phyloP scores from a whole-genome alignment of 2,888 invertebrate genomes.

The Sipunculus nudus region DNA sequence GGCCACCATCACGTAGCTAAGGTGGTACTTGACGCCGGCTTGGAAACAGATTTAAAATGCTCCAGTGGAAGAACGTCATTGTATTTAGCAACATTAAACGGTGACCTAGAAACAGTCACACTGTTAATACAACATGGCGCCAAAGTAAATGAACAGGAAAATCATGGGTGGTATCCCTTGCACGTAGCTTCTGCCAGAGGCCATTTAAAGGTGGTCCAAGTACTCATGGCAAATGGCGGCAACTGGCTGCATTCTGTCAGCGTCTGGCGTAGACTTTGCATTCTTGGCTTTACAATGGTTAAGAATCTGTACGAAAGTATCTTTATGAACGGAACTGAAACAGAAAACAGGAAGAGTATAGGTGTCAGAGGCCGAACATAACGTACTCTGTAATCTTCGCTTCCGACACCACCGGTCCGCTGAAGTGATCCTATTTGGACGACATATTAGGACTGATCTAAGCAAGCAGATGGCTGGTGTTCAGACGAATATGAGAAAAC shows the following conservation, averaged over 20 bases:
- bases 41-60: conserved; percentile 2
- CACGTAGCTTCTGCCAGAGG: conserved; percentile 19
- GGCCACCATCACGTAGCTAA: conserved; percentile 5
- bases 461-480: too few species aligned
- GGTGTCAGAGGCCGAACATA: too few species aligned
- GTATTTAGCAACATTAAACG: conserved; percentile 4
- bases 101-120: conserved; percentile 6
- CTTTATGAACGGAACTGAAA: too few species aligned
- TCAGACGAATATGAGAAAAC: too few species aligned
- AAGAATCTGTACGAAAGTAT: too few species aligned
- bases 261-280: conserved; percentile 13
- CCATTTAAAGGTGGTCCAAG: conserved; percentile 10
- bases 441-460: too few species aligned
- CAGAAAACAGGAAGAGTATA: too few species aligned
- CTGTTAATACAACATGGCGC: not conserved
- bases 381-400: too few species aligned
- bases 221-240: conserved; percentile 4
- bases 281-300: too few species aligned
- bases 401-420: too few species aligned
- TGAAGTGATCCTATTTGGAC: too few species aligned
- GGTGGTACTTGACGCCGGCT: not conserved
- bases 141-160: conserved; percentile 5
- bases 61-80: conserved; percentile 1
- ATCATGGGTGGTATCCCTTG: conserved; percentile 10
- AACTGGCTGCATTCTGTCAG: conserved; percentile 14